A percentile compares a stretch with the other conserved stretches of the same genome.
Evolutionary conservation across 2,888 invertebrate genomes (phyloP).

Genomic region (Artemia sp.): DNA sequence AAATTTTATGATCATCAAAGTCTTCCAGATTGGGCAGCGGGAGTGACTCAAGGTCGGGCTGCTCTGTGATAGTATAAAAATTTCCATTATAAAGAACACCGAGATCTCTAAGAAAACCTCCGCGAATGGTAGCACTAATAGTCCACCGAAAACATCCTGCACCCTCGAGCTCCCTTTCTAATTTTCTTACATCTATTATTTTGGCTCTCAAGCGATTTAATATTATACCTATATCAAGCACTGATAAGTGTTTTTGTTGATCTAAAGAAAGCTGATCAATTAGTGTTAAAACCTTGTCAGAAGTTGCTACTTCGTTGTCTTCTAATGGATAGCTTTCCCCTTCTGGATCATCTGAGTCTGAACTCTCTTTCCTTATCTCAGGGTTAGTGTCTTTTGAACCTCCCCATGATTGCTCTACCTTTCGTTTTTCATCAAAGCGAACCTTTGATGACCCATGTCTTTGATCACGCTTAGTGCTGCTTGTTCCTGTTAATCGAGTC

Average conservation of each 20-base stretch:
- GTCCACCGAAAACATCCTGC: slow-evolving; percentile 93
- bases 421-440: slow-evolving; percentile 29
- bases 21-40: slow-evolving; percentile 2
- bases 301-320: slow-evolving; percentile 41
- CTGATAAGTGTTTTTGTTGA: slow-evolving; percentile 75
- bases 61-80: slow-evolving; percentile 43
- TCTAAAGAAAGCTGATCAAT: slow-evolving; percentile 83
- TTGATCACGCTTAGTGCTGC: not conserved
- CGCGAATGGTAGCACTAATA: slow-evolving; percentile 82
- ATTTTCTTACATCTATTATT: slow-evolving; percentile 77
- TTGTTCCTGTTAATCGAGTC: slow-evolving; percentile 42
- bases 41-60: slow-evolving; percentile 15
- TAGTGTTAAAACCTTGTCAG: slow-evolving; percentile 77
- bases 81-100: slow-evolving; percentile 88
- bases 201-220: slow-evolving; percentile 78
- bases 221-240: slow-evolving; percentile 88
- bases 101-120: slow-evolving; percentile 71
- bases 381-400: slow-evolving; percentile 24
- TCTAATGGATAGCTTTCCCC: slow-evolving; percentile 26
- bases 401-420: slow-evolving; percentile 29
- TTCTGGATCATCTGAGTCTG: slow-evolving; percentile 38
- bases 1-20: slow-evolving; percentile 10
- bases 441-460: slow-evolving; percentile 3
- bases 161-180: slow-evolving; percentile 78
- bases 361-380: slow-evolving; percentile 54